Conservation (phyloP, 2,888 invertebrate species). For the Enoplolaimus lenunculus region DNA sequence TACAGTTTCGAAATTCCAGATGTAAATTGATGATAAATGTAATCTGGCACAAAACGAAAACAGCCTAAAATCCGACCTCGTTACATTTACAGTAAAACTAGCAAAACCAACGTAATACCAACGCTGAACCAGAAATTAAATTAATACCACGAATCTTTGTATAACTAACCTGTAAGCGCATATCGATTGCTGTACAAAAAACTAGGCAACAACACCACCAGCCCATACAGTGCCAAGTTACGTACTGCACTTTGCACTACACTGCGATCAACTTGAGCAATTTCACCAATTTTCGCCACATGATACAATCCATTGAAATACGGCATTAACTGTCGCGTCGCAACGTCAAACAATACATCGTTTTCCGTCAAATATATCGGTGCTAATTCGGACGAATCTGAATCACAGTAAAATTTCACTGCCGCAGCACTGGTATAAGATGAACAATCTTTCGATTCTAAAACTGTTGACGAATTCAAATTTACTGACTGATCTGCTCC, state of each 20-base stretch:
- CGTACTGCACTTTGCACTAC: slow-evolving; percentile 19
- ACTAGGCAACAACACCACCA: slow-evolving; percentile 34
- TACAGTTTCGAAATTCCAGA: too few relatives aligned
- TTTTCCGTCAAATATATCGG: neutral
- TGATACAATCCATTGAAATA: slow-evolving; percentile 18
- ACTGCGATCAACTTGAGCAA: slow-evolving; percentile 5
- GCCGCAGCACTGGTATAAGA: too few relatives aligned
- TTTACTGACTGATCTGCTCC: neutral
- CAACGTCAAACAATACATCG: slow-evolving; percentile 1
- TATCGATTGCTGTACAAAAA: slow-evolving; percentile 37
- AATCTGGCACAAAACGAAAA: too few relatives aligned
- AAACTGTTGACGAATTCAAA: neutral
- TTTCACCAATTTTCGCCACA: slow-evolving; percentile 16
- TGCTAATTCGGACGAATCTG: neutral
- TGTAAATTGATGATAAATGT: too few relatives aligned
- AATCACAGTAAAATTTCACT: too few relatives aligned
- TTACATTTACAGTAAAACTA: too few relatives aligned
- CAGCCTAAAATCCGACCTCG: too few relatives aligned
- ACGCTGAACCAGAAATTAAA: too few relatives aligned
- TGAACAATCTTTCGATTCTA: too few relatives aligned
- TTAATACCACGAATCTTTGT: too few relatives aligned
- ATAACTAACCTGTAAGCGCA: slow-evolving; percentile 33
- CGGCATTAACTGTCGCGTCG: slow-evolving; percentile 2
- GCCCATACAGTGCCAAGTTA: slow-evolving; percentile 35
- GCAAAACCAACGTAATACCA: too few relatives aligned